A percentile compares a stretch with the other conserved stretches of the same genome.
These are phyloP conservation scores for Trichogramma dendrolimi DNA, from an alignment of 2,888 invertebrate species.

Conservation along the genomic window DNA sequence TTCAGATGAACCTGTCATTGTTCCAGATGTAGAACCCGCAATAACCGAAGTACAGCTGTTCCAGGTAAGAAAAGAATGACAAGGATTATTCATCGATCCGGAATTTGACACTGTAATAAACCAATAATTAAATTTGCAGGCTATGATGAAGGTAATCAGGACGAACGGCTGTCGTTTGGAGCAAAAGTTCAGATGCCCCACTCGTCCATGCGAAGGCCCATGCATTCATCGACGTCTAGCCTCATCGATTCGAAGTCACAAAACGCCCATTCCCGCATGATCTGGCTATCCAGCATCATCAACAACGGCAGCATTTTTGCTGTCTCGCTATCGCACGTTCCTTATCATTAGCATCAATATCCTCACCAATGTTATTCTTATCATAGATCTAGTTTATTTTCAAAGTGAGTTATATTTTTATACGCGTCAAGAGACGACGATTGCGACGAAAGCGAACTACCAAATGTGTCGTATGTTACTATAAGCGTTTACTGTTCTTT, in stretches of 20 bases:
- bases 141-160: constrained; percentile 25
- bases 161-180: constrained; percentile 23
- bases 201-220: constrained; percentile 23
- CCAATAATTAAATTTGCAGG: constrained; percentile 9
- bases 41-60: constrained; percentile 25
- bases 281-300: constrained; percentile 6
- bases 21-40: constrained; percentile 27
- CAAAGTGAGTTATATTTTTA: constrained; percentile 30
- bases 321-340: no score
- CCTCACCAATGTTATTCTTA: constrained; percentile 17
- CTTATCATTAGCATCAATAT: no score
- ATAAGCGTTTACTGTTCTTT: no score
- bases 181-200: constrained; percentile 26
- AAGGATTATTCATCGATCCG: no score
- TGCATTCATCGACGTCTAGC: constrained; percentile 27
- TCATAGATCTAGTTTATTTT: constrained; percentile 30
- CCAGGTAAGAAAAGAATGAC: constrained; percentile 15
- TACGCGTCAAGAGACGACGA: constrained; percentile 8
- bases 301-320: no score
- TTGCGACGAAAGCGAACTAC: neutral
- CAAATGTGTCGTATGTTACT: no score
- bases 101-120: neutral
- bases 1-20: constrained; percentile 28
- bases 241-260: constrained; percentile 24
- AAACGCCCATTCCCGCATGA: constrained; percentile 28